phyloP scores from a whole-genome alignment of 2,113 vertebrate species.

The Tinamus guttatus region DNA sequence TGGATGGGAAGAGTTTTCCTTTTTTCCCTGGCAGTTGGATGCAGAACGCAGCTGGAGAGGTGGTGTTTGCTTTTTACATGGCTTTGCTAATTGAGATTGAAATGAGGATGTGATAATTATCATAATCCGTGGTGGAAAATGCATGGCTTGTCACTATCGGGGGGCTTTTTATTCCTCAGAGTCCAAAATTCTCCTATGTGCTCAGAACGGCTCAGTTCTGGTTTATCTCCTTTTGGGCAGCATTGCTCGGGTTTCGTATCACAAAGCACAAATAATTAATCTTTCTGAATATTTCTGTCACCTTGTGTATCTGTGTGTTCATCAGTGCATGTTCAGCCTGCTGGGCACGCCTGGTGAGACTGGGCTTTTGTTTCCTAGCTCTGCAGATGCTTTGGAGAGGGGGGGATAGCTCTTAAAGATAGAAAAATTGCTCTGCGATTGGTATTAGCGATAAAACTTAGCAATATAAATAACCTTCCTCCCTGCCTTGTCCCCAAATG shows the following conservation, averaged over 20 bases:
- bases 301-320: neutral
- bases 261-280: neutral
- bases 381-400: neutral
- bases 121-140: conserved; percentile 14
- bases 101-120: neutral
- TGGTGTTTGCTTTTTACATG: neutral
- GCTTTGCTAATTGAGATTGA: conserved; percentile 11
- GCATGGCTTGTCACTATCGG: fast-evolving
- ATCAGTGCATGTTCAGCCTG: neutral
- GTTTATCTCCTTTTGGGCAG: neutral
- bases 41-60: neutral
- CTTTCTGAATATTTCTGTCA: neutral
- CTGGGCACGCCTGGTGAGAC: fast-evolving
- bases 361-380: neutral
- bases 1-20: neutral
- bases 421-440: neutral
- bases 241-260: neutral
- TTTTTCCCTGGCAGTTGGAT: neutral
- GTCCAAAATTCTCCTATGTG: neutral
- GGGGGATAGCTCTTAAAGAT: neutral
- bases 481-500: neutral
- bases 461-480: neutral
- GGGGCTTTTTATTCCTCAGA: neutral
- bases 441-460: neutral
- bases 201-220: neutral